A percentile compares a stretch with the other conserved stretches of the same genome.
phyloP scores from a whole-genome alignment of 2,113 vertebrate genomes.

The Scolopax mira region DNA sequence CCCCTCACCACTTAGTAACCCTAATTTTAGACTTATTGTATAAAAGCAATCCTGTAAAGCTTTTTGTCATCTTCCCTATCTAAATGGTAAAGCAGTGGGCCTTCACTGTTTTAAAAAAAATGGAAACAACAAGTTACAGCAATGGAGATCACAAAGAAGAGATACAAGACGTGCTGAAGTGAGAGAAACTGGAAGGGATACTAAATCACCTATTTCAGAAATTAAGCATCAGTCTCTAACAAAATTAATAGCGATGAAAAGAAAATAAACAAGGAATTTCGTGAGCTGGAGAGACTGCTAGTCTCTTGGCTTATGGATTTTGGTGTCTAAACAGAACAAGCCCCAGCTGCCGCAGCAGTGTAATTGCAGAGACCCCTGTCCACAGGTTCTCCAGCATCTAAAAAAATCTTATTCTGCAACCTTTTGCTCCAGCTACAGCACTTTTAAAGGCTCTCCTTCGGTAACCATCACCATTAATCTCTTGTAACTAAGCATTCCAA shows the following conservation, averaged over 20 bases:
- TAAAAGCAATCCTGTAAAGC: neutral
- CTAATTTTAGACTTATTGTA: neutral
- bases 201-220: neutral
- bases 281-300: neutral
- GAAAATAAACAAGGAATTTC: neutral
- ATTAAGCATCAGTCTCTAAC: neutral
- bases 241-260: neutral
- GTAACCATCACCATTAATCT: neutral
- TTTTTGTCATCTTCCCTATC: neutral
- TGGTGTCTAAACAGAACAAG: neutral
- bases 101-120: neutral
- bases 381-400: neutral
- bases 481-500: neutral
- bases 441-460: neutral
- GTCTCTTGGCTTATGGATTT: fast-evolving
- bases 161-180: fast-evolving
- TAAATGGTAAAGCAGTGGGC: neutral
- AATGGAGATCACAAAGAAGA: fast-evolving
- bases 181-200: neutral
- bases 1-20: neutral
- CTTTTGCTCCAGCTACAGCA: neutral
- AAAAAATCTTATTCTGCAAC: neutral
- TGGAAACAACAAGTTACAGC: neutral
- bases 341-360: neutral
- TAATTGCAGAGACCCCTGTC: neutral